Base-by-base conservation (phyloP, 2,797 vertebrate genomes). In the Chelmon rostratus region DNA sequence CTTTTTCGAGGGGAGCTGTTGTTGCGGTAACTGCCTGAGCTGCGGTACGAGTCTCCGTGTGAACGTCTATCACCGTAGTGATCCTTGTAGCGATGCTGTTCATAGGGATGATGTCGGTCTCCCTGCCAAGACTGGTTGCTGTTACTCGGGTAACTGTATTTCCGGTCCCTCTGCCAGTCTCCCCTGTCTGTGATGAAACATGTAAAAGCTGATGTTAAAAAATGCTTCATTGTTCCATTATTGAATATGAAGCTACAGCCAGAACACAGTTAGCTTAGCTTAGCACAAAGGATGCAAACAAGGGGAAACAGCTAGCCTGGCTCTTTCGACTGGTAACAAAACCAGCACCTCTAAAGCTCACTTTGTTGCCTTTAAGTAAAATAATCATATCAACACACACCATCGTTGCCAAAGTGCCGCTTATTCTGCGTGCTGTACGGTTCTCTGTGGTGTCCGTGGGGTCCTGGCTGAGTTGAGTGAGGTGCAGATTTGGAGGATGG, bases 81-180 rank as follows among this genome's bases (percentile, higher is more conserved):
- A 89, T 99, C 98, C 94, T 99, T 99, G 83, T 99, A 98, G 84
- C 98, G 97, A 76, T 97, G 97, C 76, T 92, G 91, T 42, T 99
- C 98, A 0, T 99, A 99, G 5, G 94, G 95, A 73, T 99, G 97
- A 78, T 99, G 97, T 2, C 98, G 92, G n/a, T 99, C 98, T 11
- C 96, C 95, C 19, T 96, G 96, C 98, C 98, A 99, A 0, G 96
- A 89, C n/a, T 96, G 95, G 90, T 94, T 97, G 92, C 94, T 96
- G 89, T 96, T 97, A 65, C 97, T 92, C 0, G 96, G 95, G 0
- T 99, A 99, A 78, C 28, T 95, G 90, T 99, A 99, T 86, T 99
- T 99, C 1, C 98, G 96, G 35, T 99, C 98, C 81, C 98, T 94
- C 89, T 97, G 97, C 97, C 98, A 99, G 19, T 99, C 98, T n/a